Evolutionary conservation across 2,113 vertebrate genomes (phyloP).

Genomic region (Lampris megalopsis): DNA sequence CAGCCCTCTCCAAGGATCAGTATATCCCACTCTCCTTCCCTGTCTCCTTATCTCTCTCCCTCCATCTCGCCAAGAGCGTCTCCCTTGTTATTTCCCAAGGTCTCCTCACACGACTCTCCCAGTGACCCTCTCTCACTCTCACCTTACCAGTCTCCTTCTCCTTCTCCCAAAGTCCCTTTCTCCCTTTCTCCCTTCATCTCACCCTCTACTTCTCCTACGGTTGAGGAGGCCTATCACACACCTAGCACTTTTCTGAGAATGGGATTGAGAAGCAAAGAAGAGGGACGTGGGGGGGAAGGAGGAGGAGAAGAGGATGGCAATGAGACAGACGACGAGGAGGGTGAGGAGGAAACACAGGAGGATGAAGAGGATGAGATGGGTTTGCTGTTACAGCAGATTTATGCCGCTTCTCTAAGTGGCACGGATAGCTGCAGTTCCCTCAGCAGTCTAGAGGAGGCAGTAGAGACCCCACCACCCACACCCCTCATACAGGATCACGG

Average conservation of each 20-base stretch:
- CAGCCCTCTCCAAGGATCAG: constrained; percentile 44
- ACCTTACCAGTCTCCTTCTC: constrained; percentile 53
- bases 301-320: neutral
- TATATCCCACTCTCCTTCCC: constrained; percentile 12
- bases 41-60: constrained; percentile 45
- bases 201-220: neutral
- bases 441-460: constrained; percentile 79
- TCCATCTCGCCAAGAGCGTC: constrained; percentile 21
- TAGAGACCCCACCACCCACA: constrained; percentile 59
- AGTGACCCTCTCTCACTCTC: constrained; percentile 46
- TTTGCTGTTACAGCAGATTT: constrained; percentile 59
- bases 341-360: neutral
- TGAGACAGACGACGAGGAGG: constrained; percentile 6
- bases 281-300: constrained; percentile 2
- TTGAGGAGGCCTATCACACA: constrained; percentile 27
- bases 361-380: constrained; percentile 44
- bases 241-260: constrained; percentile 8
- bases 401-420: constrained; percentile 73
- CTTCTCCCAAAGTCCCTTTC: constrained; percentile 32
- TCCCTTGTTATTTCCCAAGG: neutral
- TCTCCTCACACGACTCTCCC: constrained; percentile 50
- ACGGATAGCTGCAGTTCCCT: constrained; percentile 80
- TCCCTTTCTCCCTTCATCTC: constrained; percentile 47
- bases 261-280: constrained; percentile 11
- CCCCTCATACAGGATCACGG: neutral